Evolutionary conservation across 1,140 invertebrate genomes (phyloP).

Genomic region (Macrostomum lignano): DNA sequence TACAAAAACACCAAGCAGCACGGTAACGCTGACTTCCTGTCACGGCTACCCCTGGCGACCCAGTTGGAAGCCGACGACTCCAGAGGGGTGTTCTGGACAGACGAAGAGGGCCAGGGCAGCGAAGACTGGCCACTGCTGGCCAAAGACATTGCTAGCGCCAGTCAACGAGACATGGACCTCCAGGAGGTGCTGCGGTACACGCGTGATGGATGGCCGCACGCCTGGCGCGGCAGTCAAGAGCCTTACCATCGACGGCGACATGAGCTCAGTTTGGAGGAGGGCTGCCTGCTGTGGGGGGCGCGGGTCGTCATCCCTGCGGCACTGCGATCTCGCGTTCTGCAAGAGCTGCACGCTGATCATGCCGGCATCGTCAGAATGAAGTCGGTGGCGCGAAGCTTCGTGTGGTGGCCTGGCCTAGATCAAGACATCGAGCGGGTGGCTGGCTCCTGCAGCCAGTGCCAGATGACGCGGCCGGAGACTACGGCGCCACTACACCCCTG

Average conservation of each 20-base stretch:
- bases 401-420: constrained; percentile 30
- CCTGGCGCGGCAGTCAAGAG: no score
- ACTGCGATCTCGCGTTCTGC: constrained; percentile 14
- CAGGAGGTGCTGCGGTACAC: background rate
- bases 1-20: constrained; percentile 11
- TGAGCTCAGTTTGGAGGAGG: no score
- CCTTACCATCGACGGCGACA: no score
- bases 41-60: constrained; percentile 10
- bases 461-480: constrained; percentile 9
- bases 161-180: background rate
- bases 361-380: constrained; percentile 31
- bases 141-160: constrained; percentile 4
- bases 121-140: background rate
- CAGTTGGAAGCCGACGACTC: no score
- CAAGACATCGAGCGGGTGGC: constrained; percentile 19
- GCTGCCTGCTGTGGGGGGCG: constrained; percentile 12
- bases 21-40: constrained; percentile 13
- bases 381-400: constrained; percentile 22
- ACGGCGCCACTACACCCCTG: constrained; percentile 12
- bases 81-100: no score
- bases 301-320: constrained; percentile 22
- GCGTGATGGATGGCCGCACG: background rate
- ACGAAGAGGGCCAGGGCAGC: no score
- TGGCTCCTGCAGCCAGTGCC: constrained; percentile 23
- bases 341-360: constrained; percentile 28